A percentile compares a stretch with the other conserved stretches of the same genome.
Conservation (phyloP, 2,113 vertebrate genomes). For the Grammomys surdaster region DNA sequence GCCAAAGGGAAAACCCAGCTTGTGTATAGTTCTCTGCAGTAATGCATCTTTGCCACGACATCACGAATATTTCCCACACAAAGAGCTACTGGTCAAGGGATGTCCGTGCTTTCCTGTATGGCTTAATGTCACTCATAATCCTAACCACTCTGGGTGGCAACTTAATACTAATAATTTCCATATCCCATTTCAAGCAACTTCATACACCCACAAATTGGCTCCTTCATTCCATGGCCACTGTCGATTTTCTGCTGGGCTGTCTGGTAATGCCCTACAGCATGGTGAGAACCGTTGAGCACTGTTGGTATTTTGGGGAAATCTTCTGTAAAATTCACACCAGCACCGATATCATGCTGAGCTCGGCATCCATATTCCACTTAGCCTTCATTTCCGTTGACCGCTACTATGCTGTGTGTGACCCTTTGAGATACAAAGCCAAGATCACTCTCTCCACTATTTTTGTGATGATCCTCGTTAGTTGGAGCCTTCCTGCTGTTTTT, state of each 20-base stretch:
- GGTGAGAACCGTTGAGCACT: slow-evolving; percentile 89
- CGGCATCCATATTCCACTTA: slow-evolving; percentile 90
- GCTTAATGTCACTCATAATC: slow-evolving; percentile 86
- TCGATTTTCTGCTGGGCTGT: slow-evolving; percentile 88
- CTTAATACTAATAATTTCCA: slow-evolving; percentile 89
- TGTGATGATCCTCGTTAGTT: slow-evolving; percentile 89
- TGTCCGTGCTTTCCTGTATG: slow-evolving; percentile 85
- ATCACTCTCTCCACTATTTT: slow-evolving; percentile 84
- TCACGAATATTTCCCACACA: slow-evolving; percentile 87
- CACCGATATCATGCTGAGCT: slow-evolving; percentile 89
- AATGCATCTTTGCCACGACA: slow-evolving; percentile 85
- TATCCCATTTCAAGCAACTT: slow-evolving; percentile 89
- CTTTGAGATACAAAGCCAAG: slow-evolving; percentile 88
- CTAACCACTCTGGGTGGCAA: slow-evolving; percentile 89
- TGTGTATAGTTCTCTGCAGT: slow-evolving; percentile 61
- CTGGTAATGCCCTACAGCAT: slow-evolving; percentile 92
- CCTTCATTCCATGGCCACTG: slow-evolving; percentile 89
- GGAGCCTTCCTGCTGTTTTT: slow-evolving; percentile 88
- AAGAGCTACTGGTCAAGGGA: slow-evolving; percentile 84
- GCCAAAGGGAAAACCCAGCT: background rate
- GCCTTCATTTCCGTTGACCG: slow-evolving; percentile 91
- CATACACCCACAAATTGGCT: slow-evolving; percentile 90
- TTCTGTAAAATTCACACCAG: slow-evolving; percentile 91
- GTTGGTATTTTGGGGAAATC: slow-evolving; percentile 90
- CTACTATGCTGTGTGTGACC: slow-evolving; percentile 89